phyloP scores from a whole-genome alignment of 1,140 invertebrate species.

The Fopius arisanus region DNA sequence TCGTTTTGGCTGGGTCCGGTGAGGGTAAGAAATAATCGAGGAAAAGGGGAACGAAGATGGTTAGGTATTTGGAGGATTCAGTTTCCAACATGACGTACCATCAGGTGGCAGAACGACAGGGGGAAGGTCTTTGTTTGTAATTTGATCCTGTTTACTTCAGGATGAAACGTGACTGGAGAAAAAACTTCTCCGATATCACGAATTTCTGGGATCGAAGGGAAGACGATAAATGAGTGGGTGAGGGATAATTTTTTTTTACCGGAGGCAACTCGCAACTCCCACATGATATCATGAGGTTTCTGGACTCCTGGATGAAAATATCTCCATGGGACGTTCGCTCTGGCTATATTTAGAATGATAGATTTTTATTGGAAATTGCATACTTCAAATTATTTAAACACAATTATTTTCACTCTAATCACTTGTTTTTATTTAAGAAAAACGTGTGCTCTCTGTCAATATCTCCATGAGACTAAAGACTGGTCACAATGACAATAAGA shows the following conservation, averaged over 20 bases:
- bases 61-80: background rate
- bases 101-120: background rate
- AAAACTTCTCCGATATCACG: background rate
- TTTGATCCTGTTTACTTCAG: constrained; percentile 8
- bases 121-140: background rate
- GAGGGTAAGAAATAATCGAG: background rate
- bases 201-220: background rate
- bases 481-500: too few species aligned
- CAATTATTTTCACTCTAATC: too few species aligned
- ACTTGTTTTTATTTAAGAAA: too few species aligned
- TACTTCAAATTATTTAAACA: too few species aligned
- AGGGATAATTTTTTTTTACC: background rate
- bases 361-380: too few species aligned
- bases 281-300: background rate
- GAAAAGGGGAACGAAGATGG: background rate
- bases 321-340: background rate
- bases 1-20: background rate
- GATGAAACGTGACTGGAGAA: background rate
- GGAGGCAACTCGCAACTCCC: background rate
- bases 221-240: background rate
- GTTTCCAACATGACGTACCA: constrained; percentile 11
- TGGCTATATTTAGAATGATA: background rate
- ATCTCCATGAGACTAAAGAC: too few species aligned
- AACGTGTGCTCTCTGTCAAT: too few species aligned
- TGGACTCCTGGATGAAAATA: background rate